A percentile compares a stretch with the other conserved stretches of the same genome.
phyloP scores from a whole-genome alignment of 2,888 invertebrate genomes.

The Drosophila tanythrix region DNA sequence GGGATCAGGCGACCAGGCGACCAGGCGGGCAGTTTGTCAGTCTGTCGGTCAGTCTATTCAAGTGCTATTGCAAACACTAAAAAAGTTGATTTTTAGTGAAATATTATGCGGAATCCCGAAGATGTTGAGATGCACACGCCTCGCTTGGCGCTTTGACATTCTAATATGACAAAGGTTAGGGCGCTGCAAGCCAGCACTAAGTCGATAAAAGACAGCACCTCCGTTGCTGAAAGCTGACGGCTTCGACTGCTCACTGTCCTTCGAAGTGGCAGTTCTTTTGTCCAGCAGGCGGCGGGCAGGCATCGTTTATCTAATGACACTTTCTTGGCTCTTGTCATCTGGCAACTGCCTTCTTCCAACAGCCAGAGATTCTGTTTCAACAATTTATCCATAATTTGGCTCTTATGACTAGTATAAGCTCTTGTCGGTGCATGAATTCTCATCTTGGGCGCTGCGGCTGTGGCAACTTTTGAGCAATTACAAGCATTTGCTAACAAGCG shows the following conservation, averaged over 20 bases:
- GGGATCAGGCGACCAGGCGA: conserved; percentile 5
- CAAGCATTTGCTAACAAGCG: conserved; percentile 56
- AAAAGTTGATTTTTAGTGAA: conserved; percentile 11
- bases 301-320: conserved; percentile 23
- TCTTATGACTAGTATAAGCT: conserved; percentile 13
- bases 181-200: conserved; percentile 36
- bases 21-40: neutral
- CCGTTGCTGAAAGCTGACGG: neutral
- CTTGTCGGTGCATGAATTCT: conserved; percentile 11
- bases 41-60: conserved; percentile 35
- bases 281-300: conserved; percentile 11
- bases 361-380: conserved; percentile 12
- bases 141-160: conserved; percentile 23
- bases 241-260: conserved; percentile 4
- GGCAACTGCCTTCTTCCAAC: conserved; percentile 8
- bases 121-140: conserved; percentile 24
- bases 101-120: conserved; percentile 1
- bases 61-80: conserved; percentile 53
- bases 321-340: conserved; percentile 28
- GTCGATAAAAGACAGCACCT: conserved; percentile 58
- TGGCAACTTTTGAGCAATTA: conserved; percentile 54
- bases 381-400: conserved; percentile 8
- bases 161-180: conserved; percentile 50
- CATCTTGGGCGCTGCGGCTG: conserved; percentile 5
- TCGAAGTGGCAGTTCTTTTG: neutral